phyloP scores from a whole-genome alignment of 2,888 invertebrate species.

The Nephrotoma guestfalica region DNA sequence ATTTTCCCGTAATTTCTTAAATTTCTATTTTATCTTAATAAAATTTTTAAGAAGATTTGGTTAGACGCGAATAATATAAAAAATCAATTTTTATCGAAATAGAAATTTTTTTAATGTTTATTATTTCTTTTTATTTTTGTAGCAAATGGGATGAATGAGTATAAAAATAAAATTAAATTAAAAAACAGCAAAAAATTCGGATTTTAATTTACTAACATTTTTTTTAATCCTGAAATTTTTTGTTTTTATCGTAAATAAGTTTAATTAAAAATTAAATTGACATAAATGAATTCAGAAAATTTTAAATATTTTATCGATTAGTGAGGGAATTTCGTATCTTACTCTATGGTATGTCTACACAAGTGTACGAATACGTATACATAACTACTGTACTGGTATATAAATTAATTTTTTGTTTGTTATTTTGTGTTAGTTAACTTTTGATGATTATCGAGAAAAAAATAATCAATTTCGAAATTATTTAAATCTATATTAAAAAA shows the following conservation, averaged over 20 bases:
- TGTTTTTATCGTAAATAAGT: background rate
- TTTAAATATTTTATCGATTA: background rate
- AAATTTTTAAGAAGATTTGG: background rate
- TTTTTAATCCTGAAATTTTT: background rate
- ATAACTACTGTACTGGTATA: background rate
- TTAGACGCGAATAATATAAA: background rate
- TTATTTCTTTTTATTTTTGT: background rate
- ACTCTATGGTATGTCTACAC: background rate
- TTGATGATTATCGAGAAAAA: background rate
- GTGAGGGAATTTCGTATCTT: background rate
- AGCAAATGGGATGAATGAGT: background rate
- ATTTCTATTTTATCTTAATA: background rate
- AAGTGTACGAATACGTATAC: background rate
- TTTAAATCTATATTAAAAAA: background rate
- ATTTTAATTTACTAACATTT: background rate
- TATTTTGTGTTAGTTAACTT: background rate
- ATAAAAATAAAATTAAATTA: background rate
- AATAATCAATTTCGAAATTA: background rate
- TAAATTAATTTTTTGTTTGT: background rate
- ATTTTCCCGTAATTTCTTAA: background rate
- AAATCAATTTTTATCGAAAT: background rate
- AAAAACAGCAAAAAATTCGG: background rate
- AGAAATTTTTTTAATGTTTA: background rate
- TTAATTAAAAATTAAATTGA: background rate
- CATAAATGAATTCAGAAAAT: background rate